Evolutionary conservation across 1,140 invertebrate genomes (phyloP), one percentile per base, ranked within the genome.

Genomic region (Heterodera carotae): DNA sequence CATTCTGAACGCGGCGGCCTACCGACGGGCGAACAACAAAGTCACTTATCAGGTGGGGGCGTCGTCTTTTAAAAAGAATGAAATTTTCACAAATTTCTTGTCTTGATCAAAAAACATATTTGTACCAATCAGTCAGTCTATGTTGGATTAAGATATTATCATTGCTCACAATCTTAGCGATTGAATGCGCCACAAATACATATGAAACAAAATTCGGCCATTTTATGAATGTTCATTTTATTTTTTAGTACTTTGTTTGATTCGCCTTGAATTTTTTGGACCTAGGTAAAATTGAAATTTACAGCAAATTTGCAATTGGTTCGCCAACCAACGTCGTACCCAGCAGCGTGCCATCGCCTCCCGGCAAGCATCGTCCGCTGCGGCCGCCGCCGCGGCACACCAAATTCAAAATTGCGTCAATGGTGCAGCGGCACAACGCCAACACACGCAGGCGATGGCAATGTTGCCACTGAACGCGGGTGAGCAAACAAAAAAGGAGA

Each of bases 261-360:
- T n/a, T n/a, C n/a, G n/a, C n/a, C n/a, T n/a, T n/a, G n/a, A n/a
- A n/a, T n/a, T n/a, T n/a, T n/a, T n/a, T n/a, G n/a, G n/a, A n/a
- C n/a, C n/a, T n/a, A n/a, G n/a, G n/a, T 39, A 39, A 39, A 39
- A 6, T 39, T 53, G 2, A 53, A 53, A 80, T 5, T 81, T 82
- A 33, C 80, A 82, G 68, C 85, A 86, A 78, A 85, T 86, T 29
- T 86, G 84, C 75, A 86, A 86, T 75, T 86, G 85, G 85, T 74
- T 86, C 70, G 75, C 79, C 4, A 87, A 87, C 67, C 79, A 84
- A 56, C 72, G 85, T 4, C 15, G 64, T 48, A 22, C 76, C 68
- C 53, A 59, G n/a, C 59, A 69, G 48, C 78, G 36, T 18, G 34
- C 67, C 1, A 27, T 53, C 27, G 48, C 62, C 69, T 70, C 62